These are phyloP conservation scores for Mycetomoellerius zeteki DNA, from an alignment of 1,140 invertebrate genomes.

Conservation along the genomic window DNA sequence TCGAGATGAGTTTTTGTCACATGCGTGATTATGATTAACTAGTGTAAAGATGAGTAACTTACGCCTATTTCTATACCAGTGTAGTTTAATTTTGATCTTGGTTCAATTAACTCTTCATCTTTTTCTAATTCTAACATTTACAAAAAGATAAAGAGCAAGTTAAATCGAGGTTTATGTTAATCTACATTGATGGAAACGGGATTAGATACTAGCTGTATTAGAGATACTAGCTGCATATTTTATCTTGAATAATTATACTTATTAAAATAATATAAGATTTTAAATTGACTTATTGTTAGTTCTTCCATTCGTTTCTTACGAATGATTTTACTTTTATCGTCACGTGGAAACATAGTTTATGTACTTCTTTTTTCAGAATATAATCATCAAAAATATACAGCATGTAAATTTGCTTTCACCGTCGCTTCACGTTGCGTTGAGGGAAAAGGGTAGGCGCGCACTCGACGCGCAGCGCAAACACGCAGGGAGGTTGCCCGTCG, in stretches of 20 bases:
- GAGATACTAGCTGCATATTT: not conserved
- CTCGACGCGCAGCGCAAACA: constrained; percentile 44
- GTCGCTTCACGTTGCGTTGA: constrained; percentile 1
- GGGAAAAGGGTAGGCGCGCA: constrained; percentile 38
- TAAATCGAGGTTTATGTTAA: too few relatives aligned
- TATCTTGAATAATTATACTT: not conserved
- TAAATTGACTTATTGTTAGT: not conserved
- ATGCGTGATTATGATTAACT: not conserved
- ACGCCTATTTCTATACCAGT: too few relatives aligned
- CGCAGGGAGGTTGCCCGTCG: constrained; percentile 11
- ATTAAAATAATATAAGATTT: not conserved
- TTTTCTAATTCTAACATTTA: too few relatives aligned
- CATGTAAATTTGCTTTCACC: constrained; percentile 28
- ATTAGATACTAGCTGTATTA: too few relatives aligned
- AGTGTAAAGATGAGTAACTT: not conserved
- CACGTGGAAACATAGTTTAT: not conserved
- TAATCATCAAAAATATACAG: not conserved
- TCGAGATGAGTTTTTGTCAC: not conserved
- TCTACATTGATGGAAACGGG: too few relatives aligned
- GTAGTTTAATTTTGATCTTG: too few relatives aligned
- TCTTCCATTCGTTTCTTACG: not conserved
- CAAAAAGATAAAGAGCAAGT: too few relatives aligned
- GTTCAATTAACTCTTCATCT: too few relatives aligned
- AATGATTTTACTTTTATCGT: not conserved
- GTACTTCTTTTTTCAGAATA: not conserved